Evolutionary conservation across 1,140 invertebrate genomes (phyloP).

Genomic region (Ridgeia piscesae): DNA sequence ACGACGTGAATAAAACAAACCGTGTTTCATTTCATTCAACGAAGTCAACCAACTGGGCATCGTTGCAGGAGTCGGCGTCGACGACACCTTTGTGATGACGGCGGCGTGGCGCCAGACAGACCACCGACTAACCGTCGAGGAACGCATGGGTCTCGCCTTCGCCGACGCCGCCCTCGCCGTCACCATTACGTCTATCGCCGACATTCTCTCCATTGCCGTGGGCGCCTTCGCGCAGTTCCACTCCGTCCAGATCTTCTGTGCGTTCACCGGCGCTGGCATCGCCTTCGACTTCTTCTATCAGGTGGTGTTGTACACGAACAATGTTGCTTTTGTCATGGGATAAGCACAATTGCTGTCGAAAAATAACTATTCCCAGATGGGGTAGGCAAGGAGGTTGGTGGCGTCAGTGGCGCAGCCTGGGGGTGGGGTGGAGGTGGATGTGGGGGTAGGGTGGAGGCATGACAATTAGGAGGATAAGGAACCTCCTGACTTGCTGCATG

Average conservation of each 20-base stretch:
- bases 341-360: no score
- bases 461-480: no score
- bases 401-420: no score
- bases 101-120: constrained; percentile 87
- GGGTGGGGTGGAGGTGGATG: no score
- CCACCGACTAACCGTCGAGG: constrained; percentile 74
- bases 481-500: no score
- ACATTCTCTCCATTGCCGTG: constrained; percentile 93
- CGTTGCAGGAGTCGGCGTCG: constrained; percentile 86
- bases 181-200: constrained; percentile 94
- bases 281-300: background rate
- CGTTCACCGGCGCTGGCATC: constrained; percentile 76
- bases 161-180: constrained; percentile 94
- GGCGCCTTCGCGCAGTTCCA: constrained; percentile 93
- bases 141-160: constrained; percentile 82
- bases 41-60: background rate
- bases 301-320: background rate
- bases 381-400: no score
- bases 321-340: background rate
- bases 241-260: constrained; percentile 93
- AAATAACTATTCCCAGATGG: no score
- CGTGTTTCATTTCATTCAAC: background rate
- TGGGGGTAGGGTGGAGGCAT: no score
- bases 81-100: constrained; percentile 95
- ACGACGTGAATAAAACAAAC: no score